Percentiles rank a stretch among this genome's conserved stretches.
Conservation (phyloP, 2,888 invertebrate genomes). For the Acrobasis suavella region DNA sequence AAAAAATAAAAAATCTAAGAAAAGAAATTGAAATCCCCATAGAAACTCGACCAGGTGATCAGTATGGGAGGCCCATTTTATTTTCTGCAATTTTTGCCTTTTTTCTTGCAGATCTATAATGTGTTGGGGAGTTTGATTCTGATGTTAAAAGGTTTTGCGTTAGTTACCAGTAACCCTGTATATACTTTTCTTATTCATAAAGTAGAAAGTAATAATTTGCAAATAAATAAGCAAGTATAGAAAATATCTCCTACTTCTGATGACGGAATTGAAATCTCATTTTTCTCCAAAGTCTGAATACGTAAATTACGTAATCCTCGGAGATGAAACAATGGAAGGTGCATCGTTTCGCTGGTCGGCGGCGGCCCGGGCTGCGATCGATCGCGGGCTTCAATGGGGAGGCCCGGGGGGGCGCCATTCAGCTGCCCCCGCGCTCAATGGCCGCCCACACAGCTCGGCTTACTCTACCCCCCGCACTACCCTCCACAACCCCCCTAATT, state of each 20-base stretch:
- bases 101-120: no score
- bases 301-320: neutral
- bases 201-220: neutral
- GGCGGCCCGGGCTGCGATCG: conserved; percentile 58
- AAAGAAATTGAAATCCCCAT: no score
- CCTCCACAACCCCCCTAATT: conserved; percentile 50
- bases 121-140: no score
- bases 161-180: no score
- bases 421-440: conserved; percentile 78
- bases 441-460: conserved; percentile 70
- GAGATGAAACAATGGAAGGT: conserved; percentile 8
- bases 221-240: neutral
- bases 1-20: no score
- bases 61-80: no score
- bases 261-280: neutral
- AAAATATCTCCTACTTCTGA: neutral
- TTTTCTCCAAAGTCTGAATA: neutral
- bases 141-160: no score
- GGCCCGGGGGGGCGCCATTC: conserved; percentile 67
- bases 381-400: conserved; percentile 66
- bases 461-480: conserved; percentile 47
- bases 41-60: no score
- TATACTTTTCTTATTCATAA: no score
- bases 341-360: conserved; percentile 33
- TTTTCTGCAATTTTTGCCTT: no score